Base-by-base conservation (phyloP, 2,113 vertebrate genomes). In the Callionymus lyra region DNA sequence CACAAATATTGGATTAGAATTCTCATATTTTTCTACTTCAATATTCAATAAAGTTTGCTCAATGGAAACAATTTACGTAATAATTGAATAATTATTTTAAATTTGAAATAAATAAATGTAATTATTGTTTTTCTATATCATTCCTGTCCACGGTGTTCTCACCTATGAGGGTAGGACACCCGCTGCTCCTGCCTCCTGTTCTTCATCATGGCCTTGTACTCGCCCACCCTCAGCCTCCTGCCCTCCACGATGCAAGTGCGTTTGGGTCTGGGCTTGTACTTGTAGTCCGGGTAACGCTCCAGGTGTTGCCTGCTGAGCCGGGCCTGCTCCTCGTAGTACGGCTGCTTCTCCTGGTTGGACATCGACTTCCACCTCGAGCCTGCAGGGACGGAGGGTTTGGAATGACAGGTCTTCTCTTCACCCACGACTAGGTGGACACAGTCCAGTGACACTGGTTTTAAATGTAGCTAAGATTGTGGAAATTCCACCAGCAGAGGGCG, bases 191-290 rank as follows among this genome's bases (percentile, higher is more conserved):
- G 94, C 16, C 92, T 81, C 16, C 93, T 82, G 50, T 84, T 97
- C 82, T 94, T 87, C 95, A 98, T 98, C 87, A 98, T 86, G 31
- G 94, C 95, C 68, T 98, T 98, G 87, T 98, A 98, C 75, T 98
- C 95, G n/a, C 94, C 95, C 41, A 98, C 95, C 0, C 95, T 78
- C 38, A 98, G 88, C 47, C 93, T 59, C 44, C 92, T 87, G 1
- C 95, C 95, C 77, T 97, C 95, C 80, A 98, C 94, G 1, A 98
- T 97, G 81, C 95, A 98, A 6, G 95, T 98, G 32, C 95, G 86
- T 44, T 98, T 98, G 56, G 95, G 94, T 18, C 95, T 81, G 0
- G 95, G 95, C 13, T 98, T 97, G 83, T 98, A 98, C 51, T 98
- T 98, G 56, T 98, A 98, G 63, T 98, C 93, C 0, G 95, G 95